phyloP scores from a whole-genome alignment of 2,113 vertebrate species.

The Poicephalus meyeri region DNA sequence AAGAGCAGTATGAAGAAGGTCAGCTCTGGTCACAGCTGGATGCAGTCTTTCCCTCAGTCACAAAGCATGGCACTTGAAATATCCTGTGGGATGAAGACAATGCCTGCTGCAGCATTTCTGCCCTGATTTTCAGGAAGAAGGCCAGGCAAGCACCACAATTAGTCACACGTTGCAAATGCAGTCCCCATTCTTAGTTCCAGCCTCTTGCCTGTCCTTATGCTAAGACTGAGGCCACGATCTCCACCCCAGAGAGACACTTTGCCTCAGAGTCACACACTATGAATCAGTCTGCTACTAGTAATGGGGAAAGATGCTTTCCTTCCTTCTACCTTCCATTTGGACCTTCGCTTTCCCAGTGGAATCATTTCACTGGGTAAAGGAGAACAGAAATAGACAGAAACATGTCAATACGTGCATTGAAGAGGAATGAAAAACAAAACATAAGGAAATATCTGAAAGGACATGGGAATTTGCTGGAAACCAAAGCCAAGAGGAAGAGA shows the following conservation, averaged over 20 bases:
- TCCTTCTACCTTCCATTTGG: conserved; percentile 35
- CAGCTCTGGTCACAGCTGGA: neutral
- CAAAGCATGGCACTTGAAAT: neutral
- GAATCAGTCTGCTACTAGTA: conserved; percentile 14
- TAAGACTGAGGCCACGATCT: neutral
- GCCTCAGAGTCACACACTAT: neutral
- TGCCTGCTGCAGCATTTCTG: neutral
- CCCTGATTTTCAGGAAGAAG: neutral
- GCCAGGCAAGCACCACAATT: neutral
- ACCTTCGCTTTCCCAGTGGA: neutral
- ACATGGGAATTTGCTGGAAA: conserved; percentile 29
- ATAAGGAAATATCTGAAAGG: conserved; percentile 40
- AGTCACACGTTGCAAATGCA: neutral
- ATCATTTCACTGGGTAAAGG: neutral
- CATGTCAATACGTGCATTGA: conserved; percentile 14
- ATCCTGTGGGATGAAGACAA: neutral
- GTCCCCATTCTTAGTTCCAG: neutral
- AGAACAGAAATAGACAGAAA: neutral
- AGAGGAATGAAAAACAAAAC: conserved; percentile 26
- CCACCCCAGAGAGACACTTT: neutral
- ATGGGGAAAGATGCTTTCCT: conserved; percentile 37
- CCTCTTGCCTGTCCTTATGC: neutral
- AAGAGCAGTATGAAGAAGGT: neutral
- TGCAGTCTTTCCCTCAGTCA: neutral
- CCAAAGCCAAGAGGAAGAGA: neutral